Evolutionary conservation across 2,888 invertebrate species (phyloP), one percentile per base, ranked within the genome.

Genomic region (Agrochola lota): DNA sequence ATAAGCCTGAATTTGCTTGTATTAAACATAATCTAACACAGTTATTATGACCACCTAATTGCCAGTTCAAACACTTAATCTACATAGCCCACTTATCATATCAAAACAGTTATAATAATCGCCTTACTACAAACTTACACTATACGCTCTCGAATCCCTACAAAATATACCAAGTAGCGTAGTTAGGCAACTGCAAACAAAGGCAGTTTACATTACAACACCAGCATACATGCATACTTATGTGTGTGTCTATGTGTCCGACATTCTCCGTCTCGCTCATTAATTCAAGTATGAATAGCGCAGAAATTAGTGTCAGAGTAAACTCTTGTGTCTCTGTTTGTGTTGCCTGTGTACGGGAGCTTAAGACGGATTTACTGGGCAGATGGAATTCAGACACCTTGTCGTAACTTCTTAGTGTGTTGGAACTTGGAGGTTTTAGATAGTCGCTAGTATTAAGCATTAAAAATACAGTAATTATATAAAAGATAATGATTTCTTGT

Each of bases 211-310:
- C 85, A 71, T 78, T 85, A 71, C 68, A 62, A 81, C 81, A 78
- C 78, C 40, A 71, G 62, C 35, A n/a, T 73, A 49, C 35, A 68
- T 63, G 46, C 71, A 59, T 77, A 60, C 67, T 72, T 55, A 71
- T 62, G 64, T 68, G 17, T 69, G 66, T 30, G 43, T 68, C 23
- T 75, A 49, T 75, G 70, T 71, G 71, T 78, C 71, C 67, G 30
- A 82, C 85, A 73, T 84, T n/a, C 71, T 82, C 82, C 57, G 40
- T 84, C 75, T 76, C 84, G 20, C 82, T 84, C 85, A 82, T 85
- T 81, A 81, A 85, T 84, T 82, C 72, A 73, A 82, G 82, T 85
- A 84, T 85, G 73, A 85, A 85, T 82, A 85, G 85, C 49, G 70
- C 35, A 74, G 82, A 84, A 85, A 84, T 84, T 82, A 35, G 73